Evolutionary conservation across 1,140 invertebrate species (phyloP).

Genomic region (Pissodes strobi): DNA sequence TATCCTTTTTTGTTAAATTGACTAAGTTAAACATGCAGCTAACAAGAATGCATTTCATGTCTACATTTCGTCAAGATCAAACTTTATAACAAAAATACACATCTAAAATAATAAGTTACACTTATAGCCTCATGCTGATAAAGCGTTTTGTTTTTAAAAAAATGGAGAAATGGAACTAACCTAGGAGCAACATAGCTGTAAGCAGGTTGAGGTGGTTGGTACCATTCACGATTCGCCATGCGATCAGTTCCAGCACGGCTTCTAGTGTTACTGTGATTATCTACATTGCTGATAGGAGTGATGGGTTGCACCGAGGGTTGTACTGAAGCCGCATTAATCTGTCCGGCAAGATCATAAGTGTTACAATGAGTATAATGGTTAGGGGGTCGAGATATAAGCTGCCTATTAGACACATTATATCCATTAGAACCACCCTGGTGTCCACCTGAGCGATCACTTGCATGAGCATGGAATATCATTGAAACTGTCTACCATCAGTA

Average conservation of each 20-base stretch:
- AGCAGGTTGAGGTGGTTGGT: constrained; percentile 3
- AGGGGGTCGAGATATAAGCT: not conserved
- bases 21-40: too few relatives aligned
- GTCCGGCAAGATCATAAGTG: not conserved
- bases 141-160: too few relatives aligned
- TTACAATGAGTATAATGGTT: not conserved
- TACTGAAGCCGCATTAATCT: not conserved
- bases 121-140: too few relatives aligned
- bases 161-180: too few relatives aligned
- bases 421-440: not conserved
- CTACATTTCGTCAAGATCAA: too few relatives aligned
- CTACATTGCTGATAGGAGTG: not conserved
- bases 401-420: not conserved
- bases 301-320: not conserved
- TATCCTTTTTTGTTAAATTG: too few relatives aligned
- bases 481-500: not conserved
- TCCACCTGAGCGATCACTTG: not conserved
- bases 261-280: not conserved
- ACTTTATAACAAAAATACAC: too few relatives aligned
- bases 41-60: too few relatives aligned
- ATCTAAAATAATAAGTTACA: too few relatives aligned
- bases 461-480: not conserved
- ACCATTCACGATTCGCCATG: constrained; percentile 5
- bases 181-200: constrained; percentile 10
- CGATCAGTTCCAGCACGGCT: not conserved